Conservation (phyloP, 2,113 vertebrate species). For the Anoura caudifer region DNA sequence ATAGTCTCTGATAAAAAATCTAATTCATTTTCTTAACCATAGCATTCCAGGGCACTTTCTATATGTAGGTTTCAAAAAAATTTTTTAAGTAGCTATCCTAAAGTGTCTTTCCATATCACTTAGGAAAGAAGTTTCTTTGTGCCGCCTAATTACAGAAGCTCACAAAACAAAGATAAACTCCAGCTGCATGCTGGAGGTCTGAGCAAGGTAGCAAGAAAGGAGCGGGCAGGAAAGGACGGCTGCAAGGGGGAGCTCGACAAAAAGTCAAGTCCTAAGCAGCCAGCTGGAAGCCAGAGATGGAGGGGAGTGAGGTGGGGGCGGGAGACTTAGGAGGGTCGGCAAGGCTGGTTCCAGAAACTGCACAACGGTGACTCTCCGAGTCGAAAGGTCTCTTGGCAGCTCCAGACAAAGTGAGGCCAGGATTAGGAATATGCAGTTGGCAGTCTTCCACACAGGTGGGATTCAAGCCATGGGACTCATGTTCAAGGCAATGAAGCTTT, state of each 20-base stretch:
- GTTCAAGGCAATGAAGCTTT: neutral
- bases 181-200: neutral
- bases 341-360: neutral
- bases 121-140: neutral
- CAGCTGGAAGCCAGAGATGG: neutral
- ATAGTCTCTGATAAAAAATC: neutral
- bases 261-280: neutral
- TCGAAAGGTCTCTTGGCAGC: too few relatives aligned
- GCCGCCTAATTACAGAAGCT: neutral
- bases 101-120: neutral
- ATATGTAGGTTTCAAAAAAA: neutral
- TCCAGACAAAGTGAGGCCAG: neutral
- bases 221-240: too few relatives aligned
- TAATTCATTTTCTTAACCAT: neutral
- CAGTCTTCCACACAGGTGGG: neutral
- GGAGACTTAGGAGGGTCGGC: neutral
- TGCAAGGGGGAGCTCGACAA: accelerated
- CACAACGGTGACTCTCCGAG: neutral
- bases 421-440: neutral
- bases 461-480: neutral
- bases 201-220: neutral
- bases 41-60: neutral
- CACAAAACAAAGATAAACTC: neutral
- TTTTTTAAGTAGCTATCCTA: neutral
- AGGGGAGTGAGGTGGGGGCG: too few relatives aligned